phyloP scores from a whole-genome alignment of 1,140 invertebrate genomes.

The Pristionchus pacificus region DNA sequence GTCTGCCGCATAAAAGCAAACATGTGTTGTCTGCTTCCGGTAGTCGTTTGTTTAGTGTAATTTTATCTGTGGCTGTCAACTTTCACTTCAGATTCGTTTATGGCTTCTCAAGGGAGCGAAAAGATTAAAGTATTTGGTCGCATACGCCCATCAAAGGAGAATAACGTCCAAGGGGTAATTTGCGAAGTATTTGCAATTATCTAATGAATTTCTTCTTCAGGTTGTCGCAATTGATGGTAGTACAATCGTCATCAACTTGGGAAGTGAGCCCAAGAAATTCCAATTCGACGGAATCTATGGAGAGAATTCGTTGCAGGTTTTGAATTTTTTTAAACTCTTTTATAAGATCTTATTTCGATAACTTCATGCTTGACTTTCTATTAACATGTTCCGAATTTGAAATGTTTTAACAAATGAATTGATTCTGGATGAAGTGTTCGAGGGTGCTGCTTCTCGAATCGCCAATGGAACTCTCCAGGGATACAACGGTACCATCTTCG shows the following conservation, averaged over 20 bases:
- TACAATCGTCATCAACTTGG: neutral
- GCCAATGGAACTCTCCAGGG: slow-evolving; percentile 59
- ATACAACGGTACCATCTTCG: slow-evolving; percentile 62
- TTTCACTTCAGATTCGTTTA: no score
- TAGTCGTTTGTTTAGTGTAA: no score
- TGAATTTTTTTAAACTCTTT: no score
- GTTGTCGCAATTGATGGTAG: neutral
- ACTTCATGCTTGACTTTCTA: no score
- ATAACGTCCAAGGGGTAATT: neutral
- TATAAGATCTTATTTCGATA: no score
- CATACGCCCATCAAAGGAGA: neutral
- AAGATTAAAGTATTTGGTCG: neutral
- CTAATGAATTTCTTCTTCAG: neutral
- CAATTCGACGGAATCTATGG: neutral
- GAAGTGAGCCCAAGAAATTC: neutral
- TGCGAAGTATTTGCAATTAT: neutral
- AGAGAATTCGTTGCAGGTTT: neutral
- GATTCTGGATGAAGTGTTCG: slow-evolving; percentile 56
- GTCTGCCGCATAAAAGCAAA: no score
- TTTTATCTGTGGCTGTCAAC: no score
- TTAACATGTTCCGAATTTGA: no score
- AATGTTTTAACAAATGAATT: neutral
- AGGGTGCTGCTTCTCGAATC: slow-evolving; percentile 53
- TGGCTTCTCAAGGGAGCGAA: no score
- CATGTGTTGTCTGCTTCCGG: no score